Base-by-base conservation (phyloP, 2,888 invertebrate species). In the Stenichneumon culpator region DNA sequence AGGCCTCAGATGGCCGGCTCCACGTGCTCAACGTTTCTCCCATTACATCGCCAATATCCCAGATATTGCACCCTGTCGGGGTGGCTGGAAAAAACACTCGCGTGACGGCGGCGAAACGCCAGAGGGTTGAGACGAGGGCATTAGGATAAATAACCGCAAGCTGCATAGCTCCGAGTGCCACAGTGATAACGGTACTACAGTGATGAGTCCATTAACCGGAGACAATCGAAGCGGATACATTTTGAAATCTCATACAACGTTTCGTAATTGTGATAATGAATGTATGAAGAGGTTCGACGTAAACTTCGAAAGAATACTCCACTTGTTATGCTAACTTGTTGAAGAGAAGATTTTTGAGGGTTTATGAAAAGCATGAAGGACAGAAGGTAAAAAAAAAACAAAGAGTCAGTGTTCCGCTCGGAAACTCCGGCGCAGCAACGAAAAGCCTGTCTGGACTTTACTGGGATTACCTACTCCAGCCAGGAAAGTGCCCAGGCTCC, bases 1-100 rank as follows among this genome's bases (percentile, higher is more conserved):
- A 89, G 91, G 91, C 87, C 92, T 92, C 92, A 91, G 93, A 91
- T 92, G 93, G 90, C 88, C 87, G 84, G 87, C 82, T 81, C 86
- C 87, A 86, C 82, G 85, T 88, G 86, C 87, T 86, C 88, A 77
- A 65, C 89, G 88, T 90, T 92, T 91, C 89, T 87, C 87, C 89
- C 90, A 92, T 93, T 91, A 90, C 83, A 86, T 86, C 83, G 80
- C 89, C 88, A 88, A 90, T 90, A 88, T 86, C 82, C 82, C 89
- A 89, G 89, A 89, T 90, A 90, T 87, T 85, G 54, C 78, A 73
- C 75, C 72, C 77, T 67, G 47, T 16, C 72, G 57, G 39, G 72
- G 54, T 72, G 6, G 39, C 60, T 28, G 3, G 19, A 63, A 63
- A 74, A 73, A 68, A 79, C 39, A 68, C 47, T 36, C 32, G 50